These are phyloP conservation scores for Lepisosteus osseus DNA, from an alignment of 2,113 vertebrate genomes.

Conservation along the genomic window DNA sequence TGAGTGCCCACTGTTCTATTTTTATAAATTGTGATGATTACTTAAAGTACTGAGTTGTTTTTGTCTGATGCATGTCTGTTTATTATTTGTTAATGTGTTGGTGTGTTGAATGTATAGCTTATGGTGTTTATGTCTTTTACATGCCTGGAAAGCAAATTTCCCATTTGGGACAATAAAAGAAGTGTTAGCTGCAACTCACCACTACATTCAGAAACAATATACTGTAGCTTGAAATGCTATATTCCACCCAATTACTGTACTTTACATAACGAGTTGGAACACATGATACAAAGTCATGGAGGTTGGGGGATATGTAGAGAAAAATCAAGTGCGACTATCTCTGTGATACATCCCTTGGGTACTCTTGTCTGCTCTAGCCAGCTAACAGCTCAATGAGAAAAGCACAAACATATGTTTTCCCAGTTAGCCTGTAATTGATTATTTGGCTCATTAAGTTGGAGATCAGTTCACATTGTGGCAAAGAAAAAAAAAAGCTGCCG, in stretches of 20 bases:
- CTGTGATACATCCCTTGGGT: not conserved
- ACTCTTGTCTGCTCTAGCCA: conserved; percentile 3
- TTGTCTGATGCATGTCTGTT: not conserved
- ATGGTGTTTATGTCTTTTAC: not conserved
- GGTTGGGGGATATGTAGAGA: not conserved
- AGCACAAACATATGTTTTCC: conserved; percentile 12
- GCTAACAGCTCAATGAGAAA: conserved; percentile 10
- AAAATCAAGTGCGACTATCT: not conserved
- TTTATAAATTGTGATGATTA: not conserved
- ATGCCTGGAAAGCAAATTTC: not conserved
- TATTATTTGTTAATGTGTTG: not conserved
- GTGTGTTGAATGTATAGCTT: not conserved
- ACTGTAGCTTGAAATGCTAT: not conserved
- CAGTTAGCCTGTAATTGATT: conserved; percentile 13
- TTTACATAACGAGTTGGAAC: not conserved
- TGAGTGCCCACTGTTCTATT: not conserved
- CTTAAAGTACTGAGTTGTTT: not conserved
- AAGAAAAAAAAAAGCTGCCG: not conserved
- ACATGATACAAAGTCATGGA: not conserved
- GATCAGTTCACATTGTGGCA: conserved; percentile 5
- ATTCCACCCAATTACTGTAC: not conserved
- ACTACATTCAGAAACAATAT: not conserved
- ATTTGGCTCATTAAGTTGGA: conserved; percentile 14
- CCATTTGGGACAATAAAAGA: too few species aligned
- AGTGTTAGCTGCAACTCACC: not conserved